phyloP scores from a whole-genome alignment of 2,888 invertebrate species.

The Fabriciana adippe region DNA sequence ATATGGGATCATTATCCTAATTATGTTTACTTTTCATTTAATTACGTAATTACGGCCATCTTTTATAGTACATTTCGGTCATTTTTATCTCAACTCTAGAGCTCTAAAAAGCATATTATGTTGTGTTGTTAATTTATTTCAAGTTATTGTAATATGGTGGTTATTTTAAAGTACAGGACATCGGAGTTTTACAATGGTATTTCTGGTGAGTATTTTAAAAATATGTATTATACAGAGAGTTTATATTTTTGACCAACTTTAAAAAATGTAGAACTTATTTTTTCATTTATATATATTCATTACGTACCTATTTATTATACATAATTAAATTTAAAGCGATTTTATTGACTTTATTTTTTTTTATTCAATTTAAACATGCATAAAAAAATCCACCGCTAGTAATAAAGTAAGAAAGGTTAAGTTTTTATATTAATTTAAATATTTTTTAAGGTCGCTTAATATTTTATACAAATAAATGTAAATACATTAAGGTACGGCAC shows the following conservation, averaged over 20 bases:
- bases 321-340: no score
- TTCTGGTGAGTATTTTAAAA: slow-evolving; percentile 37
- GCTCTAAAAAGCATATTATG: neutral
- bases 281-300: no score
- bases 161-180: slow-evolving; percentile 37
- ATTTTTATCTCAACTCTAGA: neutral
- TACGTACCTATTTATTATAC: no score
- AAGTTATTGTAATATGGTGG: slow-evolving; percentile 35
- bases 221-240: neutral
- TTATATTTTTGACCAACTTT: neutral
- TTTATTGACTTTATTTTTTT: no score
- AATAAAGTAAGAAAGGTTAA: no score
- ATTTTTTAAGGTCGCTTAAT: no score
- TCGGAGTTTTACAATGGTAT: slow-evolving; percentile 33
- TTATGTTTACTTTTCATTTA: neutral
- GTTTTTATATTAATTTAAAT: no score
- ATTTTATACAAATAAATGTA: no score
- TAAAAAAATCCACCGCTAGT: no score
- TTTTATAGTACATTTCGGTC: slow-evolving; percentile 1
- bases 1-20: slow-evolving; percentile 4
- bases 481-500: no score
- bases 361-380: no score
- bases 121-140: neutral
- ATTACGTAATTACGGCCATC: neutral
- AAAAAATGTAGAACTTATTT: no score